A percentile compares a stretch with the other conserved stretches of the same genome.
Evolutionary conservation across 1,140 invertebrate species (phyloP).

Genomic region (Eubasilissa regina): DNA sequence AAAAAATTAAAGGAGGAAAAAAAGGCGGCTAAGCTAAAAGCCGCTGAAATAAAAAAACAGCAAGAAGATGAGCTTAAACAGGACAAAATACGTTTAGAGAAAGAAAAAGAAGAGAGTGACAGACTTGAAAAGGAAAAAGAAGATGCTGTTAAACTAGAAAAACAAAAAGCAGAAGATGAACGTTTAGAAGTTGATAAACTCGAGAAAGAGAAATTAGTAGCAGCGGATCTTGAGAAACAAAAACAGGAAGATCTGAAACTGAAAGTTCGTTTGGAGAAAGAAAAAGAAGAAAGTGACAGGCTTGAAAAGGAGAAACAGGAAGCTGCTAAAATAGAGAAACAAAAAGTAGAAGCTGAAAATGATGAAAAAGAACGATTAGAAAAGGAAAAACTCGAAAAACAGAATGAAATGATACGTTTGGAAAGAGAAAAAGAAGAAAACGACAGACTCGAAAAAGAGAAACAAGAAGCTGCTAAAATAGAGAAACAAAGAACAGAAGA

Average conservation of each 20-base stretch:
- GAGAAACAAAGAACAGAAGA: slow-evolving; percentile 48
- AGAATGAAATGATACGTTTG: slow-evolving; percentile 49
- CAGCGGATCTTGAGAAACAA: not conserved
- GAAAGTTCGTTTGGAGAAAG: slow-evolving; percentile 39
- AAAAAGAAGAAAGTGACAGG: slow-evolving; percentile 49
- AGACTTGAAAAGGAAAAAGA: slow-evolving; percentile 38
- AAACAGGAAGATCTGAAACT: slow-evolving; percentile 56
- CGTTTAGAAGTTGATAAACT: slow-evolving; percentile 48
- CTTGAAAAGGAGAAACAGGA: slow-evolving; percentile 61
- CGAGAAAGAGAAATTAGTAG: slow-evolving; percentile 41
- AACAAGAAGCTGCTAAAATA: slow-evolving; percentile 47
- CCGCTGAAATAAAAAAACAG: not conserved
- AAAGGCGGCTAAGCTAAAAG: slow-evolving; percentile 39
- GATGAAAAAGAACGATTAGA: slow-evolving; percentile 45
- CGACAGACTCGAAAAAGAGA: slow-evolving; percentile 23
- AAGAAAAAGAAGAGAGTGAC: slow-evolving; percentile 51
- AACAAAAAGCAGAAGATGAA: slow-evolving; percentile 47
- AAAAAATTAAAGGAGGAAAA: slow-evolving; percentile 61
- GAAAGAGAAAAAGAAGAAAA: slow-evolving; percentile 31
- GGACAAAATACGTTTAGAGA: slow-evolving; percentile 14
- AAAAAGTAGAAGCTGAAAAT: slow-evolving; percentile 53
- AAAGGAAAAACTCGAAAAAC: slow-evolving; percentile 49
- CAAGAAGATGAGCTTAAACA: slow-evolving; percentile 44
- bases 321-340: slow-evolving; percentile 51
- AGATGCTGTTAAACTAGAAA: not conserved